Evolutionary conservation across 2,113 vertebrate genomes (phyloP).

Genomic region (Ciconia boyciana): DNA sequence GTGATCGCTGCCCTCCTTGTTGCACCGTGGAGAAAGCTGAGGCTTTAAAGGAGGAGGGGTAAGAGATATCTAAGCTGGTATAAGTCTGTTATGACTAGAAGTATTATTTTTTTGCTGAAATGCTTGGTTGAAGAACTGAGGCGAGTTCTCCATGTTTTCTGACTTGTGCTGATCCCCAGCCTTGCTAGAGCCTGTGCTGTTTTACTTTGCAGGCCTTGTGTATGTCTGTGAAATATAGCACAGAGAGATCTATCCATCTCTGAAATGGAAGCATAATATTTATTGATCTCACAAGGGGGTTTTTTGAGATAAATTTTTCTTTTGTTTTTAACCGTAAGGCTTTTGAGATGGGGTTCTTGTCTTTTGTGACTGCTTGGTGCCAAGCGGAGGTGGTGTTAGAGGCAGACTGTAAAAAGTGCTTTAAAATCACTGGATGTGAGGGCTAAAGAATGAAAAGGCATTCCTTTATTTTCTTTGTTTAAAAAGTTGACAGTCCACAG

Average conservation of each 20-base stretch:
- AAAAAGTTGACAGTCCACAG: not conserved
- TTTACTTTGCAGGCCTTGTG: not conserved
- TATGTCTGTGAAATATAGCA: not conserved
- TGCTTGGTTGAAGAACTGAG: not conserved
- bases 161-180: not conserved
- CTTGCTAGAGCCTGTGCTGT: not conserved
- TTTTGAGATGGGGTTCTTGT: not conserved
- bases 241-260: not conserved
- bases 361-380: not conserved
- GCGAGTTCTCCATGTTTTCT: not conserved
- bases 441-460: not conserved
- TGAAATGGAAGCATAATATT: not conserved
- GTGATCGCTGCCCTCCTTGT: not conserved
- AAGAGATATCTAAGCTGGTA: not conserved
- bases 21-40: not conserved
- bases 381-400: not conserved
- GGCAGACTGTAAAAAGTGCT: not conserved
- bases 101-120: not conserved
- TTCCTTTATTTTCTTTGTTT: not conserved
- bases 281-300: not conserved
- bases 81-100: not conserved
- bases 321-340: not conserved
- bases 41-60: not conserved
- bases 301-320: not conserved
- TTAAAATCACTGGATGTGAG: not conserved